phyloP scores from a whole-genome alignment of 1,140 invertebrate genomes.

The Lithobius niger region DNA sequence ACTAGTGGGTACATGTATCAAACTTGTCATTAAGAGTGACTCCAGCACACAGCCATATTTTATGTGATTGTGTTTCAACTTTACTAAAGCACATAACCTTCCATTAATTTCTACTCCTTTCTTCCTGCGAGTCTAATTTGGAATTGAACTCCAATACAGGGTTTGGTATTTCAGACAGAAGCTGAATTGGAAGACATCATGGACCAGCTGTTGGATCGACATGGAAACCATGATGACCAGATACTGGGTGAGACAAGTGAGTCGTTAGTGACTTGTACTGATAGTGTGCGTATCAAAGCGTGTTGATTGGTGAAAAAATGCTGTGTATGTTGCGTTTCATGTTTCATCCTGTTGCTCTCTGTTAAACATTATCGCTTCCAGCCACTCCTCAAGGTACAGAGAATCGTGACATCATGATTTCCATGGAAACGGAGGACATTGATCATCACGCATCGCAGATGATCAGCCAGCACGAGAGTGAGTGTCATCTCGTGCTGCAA shows the following conservation, averaged over 20 bases:
- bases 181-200: slow-evolving; percentile 49
- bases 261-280: slow-evolving; percentile 11
- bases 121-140: no score
- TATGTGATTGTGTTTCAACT: no score
- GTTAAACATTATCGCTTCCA: neutral
- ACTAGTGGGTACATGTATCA: no score
- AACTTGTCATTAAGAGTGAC: no score
- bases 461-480: slow-evolving; percentile 18
- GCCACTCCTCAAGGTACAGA: slow-evolving; percentile 8
- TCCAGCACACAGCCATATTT: no score
- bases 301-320: no score
- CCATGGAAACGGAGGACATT: slow-evolving; percentile 25
- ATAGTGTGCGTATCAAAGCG: no score
- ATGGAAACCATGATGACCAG: slow-evolving; percentile 18
- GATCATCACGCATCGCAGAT: slow-evolving; percentile 21
- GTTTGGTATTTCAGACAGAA: slow-evolving; percentile 25
- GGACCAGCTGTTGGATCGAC: slow-evolving; percentile 46
- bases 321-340: no score
- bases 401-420: slow-evolving; percentile 11
- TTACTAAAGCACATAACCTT: no score
- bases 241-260: slow-evolving; percentile 29
- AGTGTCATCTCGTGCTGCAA: neutral
- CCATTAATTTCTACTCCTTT: no score
- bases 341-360: no score
- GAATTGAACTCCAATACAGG: no score